Evolutionary conservation across 2,888 invertebrate species (phyloP), one percentile per base, ranked within the genome.

Genomic region (Drosophila formosana): DNA sequence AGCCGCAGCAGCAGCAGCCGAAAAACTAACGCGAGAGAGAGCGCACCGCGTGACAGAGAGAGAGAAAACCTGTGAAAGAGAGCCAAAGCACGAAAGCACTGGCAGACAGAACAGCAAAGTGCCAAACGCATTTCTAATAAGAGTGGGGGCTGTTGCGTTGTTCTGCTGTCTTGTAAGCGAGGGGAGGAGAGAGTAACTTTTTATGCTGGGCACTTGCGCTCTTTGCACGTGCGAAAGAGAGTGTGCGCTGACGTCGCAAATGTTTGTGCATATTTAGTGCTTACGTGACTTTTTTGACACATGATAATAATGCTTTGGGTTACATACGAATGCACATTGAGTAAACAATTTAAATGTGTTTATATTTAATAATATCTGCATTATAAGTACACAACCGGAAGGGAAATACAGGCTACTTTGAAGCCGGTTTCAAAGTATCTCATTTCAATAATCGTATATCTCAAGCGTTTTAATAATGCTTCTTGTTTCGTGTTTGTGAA

Each of bases 231-330:
- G 66, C 46, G 55, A 53, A 75, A 75, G 78, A 77, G 63, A 66
- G 52, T 52, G 43, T 56, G 30, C 68, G 57, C 50, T 69, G 65
- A 77, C 61, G 55, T 61, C 51, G 73, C 62, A 72, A 75, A 68
- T 75, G 72, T 77, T 77, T 78, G 72, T 65, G 68, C 72, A 78
- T 64, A 63, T 60, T 76, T 75, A 73, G 47, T 63, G 74, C 78
- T 78, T 78, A 78, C 78, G 78, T 78, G 78, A 77, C 77, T 74
- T 66, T 65, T 62, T 64, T 57, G 49, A 66, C 67, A 66, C 58
- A 65, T 66, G 64, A 37, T 37, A n/a, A 37, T 46, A 45, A 49
- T 61, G 41, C 52, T 50, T 46, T 43, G 23, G 34, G 57, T 18
- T 43, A 37, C 37, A 52, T 9, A 43, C 13, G 13, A 25, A 37